Evolutionary conservation across 2,888 invertebrate genomes (phyloP), one percentile per base, ranked within the genome.

Genomic region (Thymelicus acteon): DNA sequence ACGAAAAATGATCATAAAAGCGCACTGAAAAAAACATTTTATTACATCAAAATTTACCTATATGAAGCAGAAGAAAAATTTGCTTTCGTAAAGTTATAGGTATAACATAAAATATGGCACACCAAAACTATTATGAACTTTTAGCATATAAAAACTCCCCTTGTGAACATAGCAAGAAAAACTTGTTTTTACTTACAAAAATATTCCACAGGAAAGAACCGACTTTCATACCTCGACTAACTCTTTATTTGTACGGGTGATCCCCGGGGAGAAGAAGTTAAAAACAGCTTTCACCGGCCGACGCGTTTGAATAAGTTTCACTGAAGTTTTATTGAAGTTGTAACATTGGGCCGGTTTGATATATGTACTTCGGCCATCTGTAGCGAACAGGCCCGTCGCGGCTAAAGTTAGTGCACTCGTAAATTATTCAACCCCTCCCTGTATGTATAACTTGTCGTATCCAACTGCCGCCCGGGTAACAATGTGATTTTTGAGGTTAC

Each of bases 341-440:
- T 82, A 83, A 82, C 83, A 90, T 90, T 84, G 87, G 85, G 80
- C 80, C 82, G 82, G 82, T 85, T 88, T 92, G 91, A 90, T 90
- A 90, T 91, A 91, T 90, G 88, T 86, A 88, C 82, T 76, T 74
- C 78, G 79, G 85, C 75, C 83, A 81, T 84, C 84, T 82, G 87
- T 84, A 85, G 81, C 83, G 83, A 84, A 82, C 81, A 79, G 82
- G 76, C 84, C 84, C 85, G 84, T 79, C 85, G 88, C 77, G 87
- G 85, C 82, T 82, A 78, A 90, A 92, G 86, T 91, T 91, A 85
- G 83, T 87, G 86, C 87, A 89, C 84, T 90, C 91, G 90, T 92
- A 92, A 92, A 91, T 92, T 91, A 92, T 91, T 92, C 91, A 91
- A 85, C 87, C 87, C 86, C 77, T 86, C 84, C 82, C 82, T 83